A percentile compares a stretch with the other conserved stretches of the same genome.
These are phyloP conservation scores for Drosophila paulistorum DNA, from an alignment of 1,140 invertebrate species.

Conservation along the genomic window DNA sequence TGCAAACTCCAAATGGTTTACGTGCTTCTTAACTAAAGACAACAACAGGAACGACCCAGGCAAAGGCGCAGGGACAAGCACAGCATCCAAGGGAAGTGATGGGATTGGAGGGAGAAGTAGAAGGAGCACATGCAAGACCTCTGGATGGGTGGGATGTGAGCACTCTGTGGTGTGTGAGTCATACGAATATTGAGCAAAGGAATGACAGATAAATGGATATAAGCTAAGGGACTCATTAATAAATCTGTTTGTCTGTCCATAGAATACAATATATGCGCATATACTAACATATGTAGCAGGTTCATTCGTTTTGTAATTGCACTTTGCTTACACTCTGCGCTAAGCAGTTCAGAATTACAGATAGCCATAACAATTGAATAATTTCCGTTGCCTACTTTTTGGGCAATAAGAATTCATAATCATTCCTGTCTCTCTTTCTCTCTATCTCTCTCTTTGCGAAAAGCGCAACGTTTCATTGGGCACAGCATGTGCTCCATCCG, in stretches of 20 bases:
- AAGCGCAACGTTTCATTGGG: constrained; percentile 45
- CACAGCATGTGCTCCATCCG: constrained; percentile 58
- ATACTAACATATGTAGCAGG: too few relatives aligned
- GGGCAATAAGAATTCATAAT: not conserved
- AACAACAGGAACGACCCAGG: constrained; percentile 5
- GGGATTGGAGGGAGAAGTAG: too few relatives aligned
- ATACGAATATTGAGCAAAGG: not conserved
- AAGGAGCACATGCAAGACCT: not conserved
- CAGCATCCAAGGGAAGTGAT: not conserved
- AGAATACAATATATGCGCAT: too few relatives aligned
- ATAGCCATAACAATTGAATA: too few relatives aligned
- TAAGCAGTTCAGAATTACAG: not conserved
- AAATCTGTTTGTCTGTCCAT: not conserved
- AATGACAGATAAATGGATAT: not conserved
- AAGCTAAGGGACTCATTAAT: not conserved
- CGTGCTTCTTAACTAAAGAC: constrained; percentile 58
- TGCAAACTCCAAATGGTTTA: constrained; percentile 73
- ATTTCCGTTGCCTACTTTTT: not conserved
- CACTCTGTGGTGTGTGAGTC: constrained; percentile 3
- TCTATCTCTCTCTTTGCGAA: constrained; percentile 1
- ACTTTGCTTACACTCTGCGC: too few relatives aligned
- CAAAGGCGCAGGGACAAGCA: not conserved
- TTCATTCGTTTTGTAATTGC: too few relatives aligned
- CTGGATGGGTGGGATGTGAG: not conserved
- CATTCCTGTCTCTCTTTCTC: too few relatives aligned